Base-by-base conservation (phyloP, 1,140 invertebrate species). In the Sitobion miscanthi region DNA sequence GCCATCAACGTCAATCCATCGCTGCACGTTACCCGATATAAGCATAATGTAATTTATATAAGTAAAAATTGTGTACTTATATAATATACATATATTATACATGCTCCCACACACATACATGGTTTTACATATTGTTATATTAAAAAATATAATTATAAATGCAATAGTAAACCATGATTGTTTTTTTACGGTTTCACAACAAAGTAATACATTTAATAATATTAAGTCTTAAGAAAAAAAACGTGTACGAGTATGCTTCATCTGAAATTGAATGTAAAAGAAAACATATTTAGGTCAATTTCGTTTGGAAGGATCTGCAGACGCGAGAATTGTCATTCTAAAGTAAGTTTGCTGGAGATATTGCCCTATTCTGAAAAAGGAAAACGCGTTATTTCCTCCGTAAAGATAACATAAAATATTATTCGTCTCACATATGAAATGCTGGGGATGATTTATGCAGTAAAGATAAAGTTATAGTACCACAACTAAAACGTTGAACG, bases 341-440 rank as follows among this genome's bases (percentile, higher is more conserved):
- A 69, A 69, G 62, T n/a, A 77, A 77, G 14, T 77, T 77, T 77
- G 30, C 62, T 77, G 62, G 14, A 77, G 14, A n/a, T 77, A 77
- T 77, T 77, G 62, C 20, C 14, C 62, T n/a, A 77, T 77, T 14
- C 30, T 30, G n/a, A 77, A 77, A n/a, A 77, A 77, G 62, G 62
- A 77, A 77, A 77, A n/a, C 30, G 62, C 62, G 62, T 77, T 77
- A 77, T 77, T 77, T 77, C 11, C 14, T 77, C 30, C 30, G n/a
- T 77, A n/a, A 77, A 77, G 62, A 77, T 77, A 77, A 77, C 62
- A 77, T 77, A 77, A 77, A 77, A 45, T 86, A 30, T 86, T 86
- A 45, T 86, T 86, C 25, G 38, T 86, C 42, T 42, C 38, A 86
- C 85, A 86, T 49, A 85, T 85, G 83, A 85, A 30, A 87, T 23